These are phyloP conservation scores for Epinotia demarniana DNA, from an alignment of 2,888 invertebrate genomes.

Conservation along the genomic window DNA sequence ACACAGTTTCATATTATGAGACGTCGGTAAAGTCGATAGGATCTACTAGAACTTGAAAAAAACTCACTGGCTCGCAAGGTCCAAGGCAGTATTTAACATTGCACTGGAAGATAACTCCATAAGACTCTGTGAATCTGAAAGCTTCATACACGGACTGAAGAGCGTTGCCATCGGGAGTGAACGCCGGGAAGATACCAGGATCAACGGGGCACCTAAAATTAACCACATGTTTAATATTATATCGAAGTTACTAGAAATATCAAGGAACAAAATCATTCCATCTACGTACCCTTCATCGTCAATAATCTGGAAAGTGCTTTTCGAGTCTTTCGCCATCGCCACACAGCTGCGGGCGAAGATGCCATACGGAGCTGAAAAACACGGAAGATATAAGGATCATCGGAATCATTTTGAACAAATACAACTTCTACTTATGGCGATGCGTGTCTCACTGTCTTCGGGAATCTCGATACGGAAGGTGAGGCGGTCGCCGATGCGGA, in stretches of 20 bases:
- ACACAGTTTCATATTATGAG: background rate
- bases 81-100: slow-evolving; percentile 98
- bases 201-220: slow-evolving; percentile 92
- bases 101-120: slow-evolving; percentile 98
- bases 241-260: background rate
- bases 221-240: background rate
- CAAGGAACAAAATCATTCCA: background rate
- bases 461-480: slow-evolving; percentile 98
- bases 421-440: background rate
- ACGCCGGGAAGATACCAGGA: slow-evolving; percentile 96
- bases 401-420: slow-evolving; percentile 23
- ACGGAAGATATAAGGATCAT: slow-evolving; percentile 27
- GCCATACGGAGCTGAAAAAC: slow-evolving; percentile 94
- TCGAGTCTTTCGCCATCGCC: slow-evolving; percentile 98
- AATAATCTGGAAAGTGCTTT: slow-evolving; percentile 98
- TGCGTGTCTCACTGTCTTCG: slow-evolving; percentile 92
- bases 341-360: slow-evolving; percentile 98
- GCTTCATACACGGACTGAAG: slow-evolving; percentile 96
- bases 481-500: slow-evolving; percentile 96
- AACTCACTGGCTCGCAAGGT: slow-evolving; percentile 95
- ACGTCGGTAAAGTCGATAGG: background rate
- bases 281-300: slow-evolving; percentile 92
- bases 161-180: slow-evolving; percentile 95
- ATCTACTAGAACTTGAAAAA: background rate
- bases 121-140: slow-evolving; percentile 97